Conservation (phyloP, 1,140 invertebrate genomes). For the Cydia fagiglandana region DNA sequence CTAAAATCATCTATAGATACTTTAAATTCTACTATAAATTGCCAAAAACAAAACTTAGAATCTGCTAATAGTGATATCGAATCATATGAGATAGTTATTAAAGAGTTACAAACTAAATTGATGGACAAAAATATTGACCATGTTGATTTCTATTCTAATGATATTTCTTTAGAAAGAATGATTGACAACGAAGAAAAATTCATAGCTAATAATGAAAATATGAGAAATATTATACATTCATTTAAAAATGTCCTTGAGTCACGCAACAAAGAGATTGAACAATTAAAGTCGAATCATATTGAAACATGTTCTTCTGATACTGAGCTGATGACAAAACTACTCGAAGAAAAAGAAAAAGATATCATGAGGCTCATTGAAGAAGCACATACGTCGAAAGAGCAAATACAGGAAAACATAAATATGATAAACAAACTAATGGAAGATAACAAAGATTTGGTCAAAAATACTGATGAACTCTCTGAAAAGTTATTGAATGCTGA, state of each 20-base stretch:
- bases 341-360: constrained; percentile 46
- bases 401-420: constrained; percentile 41
- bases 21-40: constrained; percentile 57
- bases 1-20: constrained; percentile 54
- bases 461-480: constrained; percentile 39
- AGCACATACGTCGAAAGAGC: constrained; percentile 44
- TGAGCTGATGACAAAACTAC: constrained; percentile 37
- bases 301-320: constrained; percentile 35
- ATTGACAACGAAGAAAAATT: constrained; percentile 61
- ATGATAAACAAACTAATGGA: constrained; percentile 40
- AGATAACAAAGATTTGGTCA: constrained; percentile 39
- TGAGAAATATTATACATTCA: constrained; percentile 60
- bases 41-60: constrained; percentile 54
- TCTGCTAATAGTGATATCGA: constrained; percentile 52
- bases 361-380: constrained; percentile 43
- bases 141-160: constrained; percentile 41
- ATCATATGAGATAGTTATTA: constrained; percentile 55
- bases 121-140: constrained; percentile 43
- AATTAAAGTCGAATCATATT: constrained; percentile 46
- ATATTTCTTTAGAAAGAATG: constrained; percentile 52
- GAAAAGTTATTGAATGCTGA: constrained; percentile 35
- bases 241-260: constrained; percentile 53
- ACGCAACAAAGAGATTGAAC: constrained; percentile 54
- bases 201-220: constrained; percentile 69
- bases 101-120: constrained; percentile 60